A percentile compares a stretch with the other conserved stretches of the same genome.
Evolutionary conservation across 2,888 invertebrate species (phyloP).

Genomic region (Labia minor): DNA sequence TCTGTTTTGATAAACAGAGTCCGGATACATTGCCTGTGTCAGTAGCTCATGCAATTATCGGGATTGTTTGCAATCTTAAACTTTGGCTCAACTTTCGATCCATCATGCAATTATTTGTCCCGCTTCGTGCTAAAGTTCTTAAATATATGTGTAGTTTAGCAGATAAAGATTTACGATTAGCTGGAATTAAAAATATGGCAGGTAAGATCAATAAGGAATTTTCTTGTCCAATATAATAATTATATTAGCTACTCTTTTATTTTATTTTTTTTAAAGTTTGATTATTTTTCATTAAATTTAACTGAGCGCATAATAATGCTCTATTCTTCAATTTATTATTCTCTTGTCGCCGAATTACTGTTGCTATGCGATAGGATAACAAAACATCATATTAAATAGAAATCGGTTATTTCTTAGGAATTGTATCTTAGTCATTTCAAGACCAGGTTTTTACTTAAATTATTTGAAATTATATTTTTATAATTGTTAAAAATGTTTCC

Average conservation of each 20-base stretch:
- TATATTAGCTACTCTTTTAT: neutral
- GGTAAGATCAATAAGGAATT: conserved; percentile 45
- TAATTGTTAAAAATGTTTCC: too few species aligned
- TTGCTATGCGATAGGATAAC: too few species aligned
- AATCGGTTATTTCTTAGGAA: too few species aligned
- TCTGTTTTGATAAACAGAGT: conserved; percentile 67
- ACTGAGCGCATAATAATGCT: too few species aligned
- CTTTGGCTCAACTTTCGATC: conserved; percentile 87
- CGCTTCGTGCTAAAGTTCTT: conserved; percentile 73
- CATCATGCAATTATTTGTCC: conserved; percentile 78
- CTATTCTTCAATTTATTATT: too few species aligned
- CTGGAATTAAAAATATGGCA: conserved; percentile 85
- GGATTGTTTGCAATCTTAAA: conserved; percentile 83
- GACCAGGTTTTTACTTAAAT: too few species aligned
- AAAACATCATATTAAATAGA: too few species aligned
- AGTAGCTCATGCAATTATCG: conserved; percentile 84
- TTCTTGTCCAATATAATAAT: neutral
- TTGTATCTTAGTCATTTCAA: too few species aligned
- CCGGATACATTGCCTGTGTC: conserved; percentile 69
- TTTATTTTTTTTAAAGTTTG: conserved; percentile 15
- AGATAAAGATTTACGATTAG: conserved; percentile 80
- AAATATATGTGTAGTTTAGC: conserved; percentile 88
- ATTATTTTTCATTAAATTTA: too few species aligned
- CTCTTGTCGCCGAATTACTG: too few species aligned
- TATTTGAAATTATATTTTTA: too few species aligned